These are phyloP conservation scores for Drosophila bipectinata DNA, from an alignment of 1,140 invertebrate genomes.

Conservation along the genomic window DNA sequence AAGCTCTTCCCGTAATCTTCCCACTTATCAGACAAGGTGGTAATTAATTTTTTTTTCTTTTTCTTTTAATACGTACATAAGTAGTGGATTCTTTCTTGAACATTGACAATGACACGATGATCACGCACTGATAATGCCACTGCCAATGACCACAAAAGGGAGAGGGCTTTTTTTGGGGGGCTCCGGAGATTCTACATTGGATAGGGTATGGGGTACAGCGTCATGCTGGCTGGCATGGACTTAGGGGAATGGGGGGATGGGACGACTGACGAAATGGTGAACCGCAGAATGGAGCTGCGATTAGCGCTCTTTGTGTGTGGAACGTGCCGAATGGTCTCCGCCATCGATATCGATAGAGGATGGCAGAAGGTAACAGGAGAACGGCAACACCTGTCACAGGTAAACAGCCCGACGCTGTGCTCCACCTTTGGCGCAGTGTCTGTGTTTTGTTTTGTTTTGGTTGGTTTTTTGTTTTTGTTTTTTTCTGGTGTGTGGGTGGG, in stretches of 20 bases:
- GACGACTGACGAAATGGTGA: neutral
- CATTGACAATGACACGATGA: constrained; percentile 65
- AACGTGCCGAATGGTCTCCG: constrained; percentile 45
- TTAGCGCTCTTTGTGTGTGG: constrained; percentile 20
- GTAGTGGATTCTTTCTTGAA: neutral
- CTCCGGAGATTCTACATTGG: neutral
- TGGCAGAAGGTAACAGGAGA: constrained; percentile 11
- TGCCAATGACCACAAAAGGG: neutral
- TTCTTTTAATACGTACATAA: neutral
- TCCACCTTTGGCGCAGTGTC: neutral
- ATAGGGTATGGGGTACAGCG: constrained; percentile 18
- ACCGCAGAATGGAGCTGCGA: constrained; percentile 4
- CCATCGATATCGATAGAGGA: constrained; percentile 1
- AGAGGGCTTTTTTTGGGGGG: too few relatives aligned
- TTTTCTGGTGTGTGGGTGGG: neutral
- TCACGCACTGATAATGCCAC: constrained; percentile 65
- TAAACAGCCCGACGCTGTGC: neutral
- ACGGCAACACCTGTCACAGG: constrained; percentile 11
- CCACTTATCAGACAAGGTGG: constrained; percentile 55
- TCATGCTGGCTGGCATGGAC: constrained; percentile 33
- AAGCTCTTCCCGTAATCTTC: constrained; percentile 32
- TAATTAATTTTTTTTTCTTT: constrained; percentile 64
- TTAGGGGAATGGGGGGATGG: too few relatives aligned
- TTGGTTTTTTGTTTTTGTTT: neutral
- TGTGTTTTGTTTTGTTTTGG: neutral